A percentile compares a stretch with the other conserved stretches of the same genome.
These are phyloP conservation scores for Polymixis lichenea DNA, from an alignment of 2,888 invertebrate species.

Conservation along the genomic window DNA sequence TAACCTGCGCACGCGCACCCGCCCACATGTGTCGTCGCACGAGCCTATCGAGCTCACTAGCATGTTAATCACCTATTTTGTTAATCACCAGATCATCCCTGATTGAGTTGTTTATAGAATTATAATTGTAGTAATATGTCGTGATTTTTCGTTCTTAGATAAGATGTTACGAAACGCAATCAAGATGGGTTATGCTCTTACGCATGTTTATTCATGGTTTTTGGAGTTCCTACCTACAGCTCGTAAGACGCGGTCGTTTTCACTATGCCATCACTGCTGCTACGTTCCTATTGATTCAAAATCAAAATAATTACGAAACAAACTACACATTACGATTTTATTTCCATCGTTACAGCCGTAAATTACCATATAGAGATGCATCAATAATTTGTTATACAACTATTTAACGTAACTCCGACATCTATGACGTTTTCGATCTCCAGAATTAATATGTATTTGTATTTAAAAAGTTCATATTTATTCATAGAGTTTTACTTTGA, in stretches of 20 bases:
- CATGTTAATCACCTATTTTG: conserved; percentile 61
- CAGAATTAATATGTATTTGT: conserved; percentile 44
- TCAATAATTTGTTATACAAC: conserved; percentile 43
- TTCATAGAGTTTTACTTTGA: conserved; percentile 61
- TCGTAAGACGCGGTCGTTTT: background rate
- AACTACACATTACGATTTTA: conserved; percentile 50
- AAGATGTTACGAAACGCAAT: conserved; percentile 48
- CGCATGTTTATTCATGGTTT: conserved; percentile 39
- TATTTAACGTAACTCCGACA: conserved; percentile 30
- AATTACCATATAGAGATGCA: conserved; percentile 48
- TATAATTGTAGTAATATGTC: conserved; percentile 31
- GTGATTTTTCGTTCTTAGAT: conserved; percentile 49
- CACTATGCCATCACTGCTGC: background rate
- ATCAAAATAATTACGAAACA: conserved; percentile 27
- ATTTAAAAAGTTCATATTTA: conserved; percentile 61
- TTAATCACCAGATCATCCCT: conserved; percentile 60
- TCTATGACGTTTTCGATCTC: conserved; percentile 48
- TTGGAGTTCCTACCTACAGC: conserved; percentile 9
- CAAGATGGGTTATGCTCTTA: conserved; percentile 3
- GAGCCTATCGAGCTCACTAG: conserved; percentile 55
- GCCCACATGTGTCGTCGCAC: conserved; percentile 64
- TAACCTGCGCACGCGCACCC: conserved; percentile 57
- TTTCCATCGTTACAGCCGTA: conserved; percentile 36
- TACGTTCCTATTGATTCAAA: conserved; percentile 1
- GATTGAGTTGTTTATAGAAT: conserved; percentile 57